phyloP scores from a whole-genome alignment of 2,113 vertebrate genomes.

The Notothenia coriiceps region DNA sequence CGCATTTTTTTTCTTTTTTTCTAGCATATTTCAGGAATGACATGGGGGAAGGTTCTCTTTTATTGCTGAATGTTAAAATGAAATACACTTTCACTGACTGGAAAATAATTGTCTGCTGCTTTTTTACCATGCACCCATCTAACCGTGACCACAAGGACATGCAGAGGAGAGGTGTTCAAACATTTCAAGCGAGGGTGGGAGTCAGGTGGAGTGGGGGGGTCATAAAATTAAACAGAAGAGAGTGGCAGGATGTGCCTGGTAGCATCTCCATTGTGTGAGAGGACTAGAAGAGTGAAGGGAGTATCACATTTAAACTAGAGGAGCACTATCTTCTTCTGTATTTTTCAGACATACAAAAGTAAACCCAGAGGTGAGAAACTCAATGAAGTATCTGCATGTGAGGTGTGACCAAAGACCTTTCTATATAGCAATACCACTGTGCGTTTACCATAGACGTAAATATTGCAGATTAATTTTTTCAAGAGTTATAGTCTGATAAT shows the following conservation, averaged over 20 bases:
- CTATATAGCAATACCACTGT: slow-evolving; percentile 62
- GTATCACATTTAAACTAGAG: slow-evolving; percentile 77
- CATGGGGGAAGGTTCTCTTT: slow-evolving; percentile 83
- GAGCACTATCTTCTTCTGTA: slow-evolving; percentile 76
- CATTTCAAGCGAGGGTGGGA: slow-evolving; percentile 80
- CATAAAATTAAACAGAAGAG: slow-evolving; percentile 67
- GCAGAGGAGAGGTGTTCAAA: slow-evolving; percentile 90
- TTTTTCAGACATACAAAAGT: slow-evolving; percentile 65
- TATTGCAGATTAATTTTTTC: slow-evolving; percentile 45
- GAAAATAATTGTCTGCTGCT: slow-evolving; percentile 94
- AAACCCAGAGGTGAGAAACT: slow-evolving; percentile 60
- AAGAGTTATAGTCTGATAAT: slow-evolving; percentile 40
- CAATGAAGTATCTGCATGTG: slow-evolving; percentile 63
- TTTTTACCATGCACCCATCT: slow-evolving; percentile 98
- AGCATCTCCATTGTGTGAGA: slow-evolving; percentile 57
- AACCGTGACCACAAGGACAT: slow-evolving; percentile 98
- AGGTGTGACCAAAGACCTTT: slow-evolving; percentile 69
- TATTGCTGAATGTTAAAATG: slow-evolving; percentile 98
- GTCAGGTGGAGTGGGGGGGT: slow-evolving; percentile 16
- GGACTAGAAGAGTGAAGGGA: slow-evolving; percentile 52
- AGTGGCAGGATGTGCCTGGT: slow-evolving; percentile 43
- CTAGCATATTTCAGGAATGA: slow-evolving; percentile 91
- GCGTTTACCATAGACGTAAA: slow-evolving; percentile 68
- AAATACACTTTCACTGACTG: slow-evolving; percentile 94
- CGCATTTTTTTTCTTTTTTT: slow-evolving; percentile 84